Evolutionary conservation across 2,113 vertebrate species (phyloP).

Genomic region (Corydoras maculifer): DNA sequence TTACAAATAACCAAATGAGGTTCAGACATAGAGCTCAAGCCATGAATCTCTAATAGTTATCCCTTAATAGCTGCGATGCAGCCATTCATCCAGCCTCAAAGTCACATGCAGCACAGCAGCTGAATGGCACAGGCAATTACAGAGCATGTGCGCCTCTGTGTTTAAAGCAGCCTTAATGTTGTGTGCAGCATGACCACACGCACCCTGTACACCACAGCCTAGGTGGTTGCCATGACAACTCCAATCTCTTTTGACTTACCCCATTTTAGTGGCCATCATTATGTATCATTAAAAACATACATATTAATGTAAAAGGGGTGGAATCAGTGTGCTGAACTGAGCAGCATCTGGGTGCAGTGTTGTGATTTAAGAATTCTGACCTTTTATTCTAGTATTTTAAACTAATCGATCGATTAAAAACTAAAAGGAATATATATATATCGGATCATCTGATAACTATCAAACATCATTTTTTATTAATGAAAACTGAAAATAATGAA

Average conservation of each 20-base stretch:
- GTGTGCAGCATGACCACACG: constrained; percentile 79
- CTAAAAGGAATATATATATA: constrained; percentile 12
- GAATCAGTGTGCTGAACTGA: constrained; percentile 59
- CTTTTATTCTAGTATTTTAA: constrained; percentile 31
- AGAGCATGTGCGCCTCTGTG: constrained; percentile 70
- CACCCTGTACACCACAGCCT: constrained; percentile 75
- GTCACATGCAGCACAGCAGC: constrained; percentile 86
- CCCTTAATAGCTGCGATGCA: constrained; percentile 80
- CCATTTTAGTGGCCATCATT: constrained; percentile 90
- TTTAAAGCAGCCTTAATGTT: constrained; percentile 72
- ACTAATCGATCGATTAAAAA: constrained; percentile 18
- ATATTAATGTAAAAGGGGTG: constrained; percentile 85
- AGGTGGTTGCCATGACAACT: constrained; percentile 87
- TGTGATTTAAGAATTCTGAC: constrained; percentile 57
- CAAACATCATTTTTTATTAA: background rate
- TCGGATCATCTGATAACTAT: constrained; percentile 25
- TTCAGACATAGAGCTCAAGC: constrained; percentile 72
- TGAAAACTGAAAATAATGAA: too few relatives aligned
- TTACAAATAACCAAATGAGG: constrained; percentile 69
- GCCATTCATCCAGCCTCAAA: constrained; percentile 95
- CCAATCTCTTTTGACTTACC: constrained; percentile 77
- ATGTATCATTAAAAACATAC: constrained; percentile 96
- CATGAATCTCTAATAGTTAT: constrained; percentile 90
- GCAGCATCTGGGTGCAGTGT: constrained; percentile 59
- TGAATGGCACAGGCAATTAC: constrained; percentile 97